These are phyloP conservation scores for Lynx canadensis DNA, from an alignment of 2,113 vertebrate species.

Conservation along the genomic window DNA sequence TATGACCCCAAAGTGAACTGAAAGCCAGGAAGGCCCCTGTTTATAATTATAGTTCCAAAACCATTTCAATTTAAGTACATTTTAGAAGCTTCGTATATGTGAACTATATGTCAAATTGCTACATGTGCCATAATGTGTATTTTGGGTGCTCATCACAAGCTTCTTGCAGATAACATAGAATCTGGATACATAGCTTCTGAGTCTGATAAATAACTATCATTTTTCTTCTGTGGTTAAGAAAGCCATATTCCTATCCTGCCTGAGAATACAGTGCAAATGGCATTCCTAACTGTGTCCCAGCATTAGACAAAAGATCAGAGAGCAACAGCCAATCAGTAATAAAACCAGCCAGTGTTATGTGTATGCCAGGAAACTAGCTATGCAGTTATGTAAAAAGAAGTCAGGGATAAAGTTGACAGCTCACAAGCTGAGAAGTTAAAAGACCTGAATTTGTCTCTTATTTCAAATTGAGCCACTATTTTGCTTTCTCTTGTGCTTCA, in stretches of 20 bases:
- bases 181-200: conserved; percentile 30
- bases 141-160: not conserved
- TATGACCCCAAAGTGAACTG: conserved; percentile 24
- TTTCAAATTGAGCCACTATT: not conserved
- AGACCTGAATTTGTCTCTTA: not conserved
- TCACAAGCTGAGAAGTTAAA: not conserved
- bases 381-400: not conserved
- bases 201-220: not conserved
- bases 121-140: not conserved
- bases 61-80: conserved; percentile 51
- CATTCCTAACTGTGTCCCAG: not conserved
- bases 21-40: conserved; percentile 49
- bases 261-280: not conserved
- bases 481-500: not conserved
- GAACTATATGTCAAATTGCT: conserved; percentile 54
- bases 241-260: not conserved
- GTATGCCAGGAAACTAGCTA: not conserved
- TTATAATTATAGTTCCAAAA: conserved; percentile 67
- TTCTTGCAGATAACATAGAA: conserved; percentile 46
- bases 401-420: not conserved
- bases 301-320: not conserved
- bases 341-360: not conserved
- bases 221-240: not conserved
- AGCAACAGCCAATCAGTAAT: not conserved
- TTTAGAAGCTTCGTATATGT: conserved; percentile 63